Conservation (phyloP, 2,113 vertebrate genomes). For the Fukomys damarensis region DNA sequence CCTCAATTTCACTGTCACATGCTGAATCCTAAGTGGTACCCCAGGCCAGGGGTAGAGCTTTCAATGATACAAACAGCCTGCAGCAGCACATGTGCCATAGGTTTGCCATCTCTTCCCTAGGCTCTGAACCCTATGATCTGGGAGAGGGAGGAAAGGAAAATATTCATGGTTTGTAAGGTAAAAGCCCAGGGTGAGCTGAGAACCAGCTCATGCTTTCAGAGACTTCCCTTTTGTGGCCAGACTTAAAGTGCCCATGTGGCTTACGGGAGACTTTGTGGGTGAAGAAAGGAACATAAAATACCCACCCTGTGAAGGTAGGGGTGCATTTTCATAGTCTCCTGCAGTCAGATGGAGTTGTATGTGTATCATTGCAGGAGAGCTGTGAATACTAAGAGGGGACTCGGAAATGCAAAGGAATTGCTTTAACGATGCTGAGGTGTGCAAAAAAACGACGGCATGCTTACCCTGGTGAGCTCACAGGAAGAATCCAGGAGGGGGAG, state of each 20-base stretch:
- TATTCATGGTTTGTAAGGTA: neutral
- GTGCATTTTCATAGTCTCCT: neutral
- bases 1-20: neutral
- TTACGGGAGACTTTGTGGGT: neutral
- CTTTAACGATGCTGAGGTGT: neutral
- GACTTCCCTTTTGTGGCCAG: neutral
- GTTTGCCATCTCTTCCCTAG: too few relatives aligned
- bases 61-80: too few relatives aligned
- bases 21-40: neutral
- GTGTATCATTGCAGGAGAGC: neutral
- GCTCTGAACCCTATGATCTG: neutral
- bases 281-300: neutral
- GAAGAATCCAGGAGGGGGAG: neutral
- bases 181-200: neutral
- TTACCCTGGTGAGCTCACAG: neutral
- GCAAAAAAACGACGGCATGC: neutral
- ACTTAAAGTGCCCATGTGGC: neutral
- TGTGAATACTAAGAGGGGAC: neutral
- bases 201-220: neutral
- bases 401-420: neutral
- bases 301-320: too few relatives aligned
- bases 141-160: neutral
- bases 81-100: too few relatives aligned
- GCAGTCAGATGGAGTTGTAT: neutral
- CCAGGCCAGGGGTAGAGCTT: too few relatives aligned